These are phyloP conservation scores for Phrynosoma platyrhinos DNA, from an alignment of 2,113 vertebrate species.

Conservation along the genomic window DNA sequence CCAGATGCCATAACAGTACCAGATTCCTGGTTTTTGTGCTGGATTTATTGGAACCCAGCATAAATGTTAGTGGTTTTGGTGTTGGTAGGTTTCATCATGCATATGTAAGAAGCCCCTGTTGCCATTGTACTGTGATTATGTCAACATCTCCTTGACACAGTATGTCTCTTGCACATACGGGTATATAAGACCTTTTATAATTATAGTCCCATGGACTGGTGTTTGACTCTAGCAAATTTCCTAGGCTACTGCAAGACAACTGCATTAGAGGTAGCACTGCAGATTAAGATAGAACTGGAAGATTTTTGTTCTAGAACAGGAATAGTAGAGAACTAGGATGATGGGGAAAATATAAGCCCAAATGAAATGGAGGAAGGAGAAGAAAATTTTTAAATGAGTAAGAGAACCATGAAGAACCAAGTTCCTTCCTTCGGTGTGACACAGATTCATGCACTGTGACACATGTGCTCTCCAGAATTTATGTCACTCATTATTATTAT, in stretches of 20 bases:
- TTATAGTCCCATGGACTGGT: no score
- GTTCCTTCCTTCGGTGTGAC: not conserved
- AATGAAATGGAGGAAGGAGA: not conserved
- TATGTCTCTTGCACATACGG: not conserved
- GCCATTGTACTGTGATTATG: not conserved
- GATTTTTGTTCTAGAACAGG: not conserved
- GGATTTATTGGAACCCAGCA: not conserved
- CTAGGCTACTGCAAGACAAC: not conserved
- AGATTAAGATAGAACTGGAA: not conserved
- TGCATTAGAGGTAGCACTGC: not conserved
- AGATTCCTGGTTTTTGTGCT: not conserved
- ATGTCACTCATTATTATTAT: not conserved
- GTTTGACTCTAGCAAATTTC: not conserved
- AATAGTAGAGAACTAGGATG: rapidly evolving
- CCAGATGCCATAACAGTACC: not conserved
- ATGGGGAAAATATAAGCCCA: not conserved
- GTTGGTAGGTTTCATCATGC: not conserved
- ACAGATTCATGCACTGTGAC: not conserved
- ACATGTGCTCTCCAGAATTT: not conserved
- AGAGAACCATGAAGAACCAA: not conserved
- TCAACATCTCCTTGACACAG: not conserved
- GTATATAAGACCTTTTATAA: not conserved
- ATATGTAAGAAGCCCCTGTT: not conserved
- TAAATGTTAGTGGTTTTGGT: not conserved
- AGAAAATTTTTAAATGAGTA: not conserved